phyloP scores from a whole-genome alignment of 1,140 invertebrate species.

The Octopus bimaculoides region DNA sequence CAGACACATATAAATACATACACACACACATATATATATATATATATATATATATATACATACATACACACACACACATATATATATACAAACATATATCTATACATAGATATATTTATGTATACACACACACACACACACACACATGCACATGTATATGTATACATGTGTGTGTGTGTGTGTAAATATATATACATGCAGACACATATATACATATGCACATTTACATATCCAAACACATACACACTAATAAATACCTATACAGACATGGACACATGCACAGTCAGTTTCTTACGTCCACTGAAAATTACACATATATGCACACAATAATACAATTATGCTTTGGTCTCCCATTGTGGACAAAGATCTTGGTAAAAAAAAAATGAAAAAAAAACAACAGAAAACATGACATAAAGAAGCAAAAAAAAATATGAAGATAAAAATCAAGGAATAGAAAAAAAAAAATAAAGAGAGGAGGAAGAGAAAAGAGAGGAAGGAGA shows the following conservation, averaged over 20 bases:
- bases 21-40: neutral
- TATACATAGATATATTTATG: neutral
- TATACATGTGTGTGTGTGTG: neutral
- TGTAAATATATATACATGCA: neutral
- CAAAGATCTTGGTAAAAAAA: neutral
- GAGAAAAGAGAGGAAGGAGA: neutral
- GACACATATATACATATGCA: neutral
- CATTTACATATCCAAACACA: neutral
- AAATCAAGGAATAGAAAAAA: neutral
- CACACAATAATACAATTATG: no score
- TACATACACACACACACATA: neutral
- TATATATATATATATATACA: neutral
- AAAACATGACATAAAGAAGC: neutral
- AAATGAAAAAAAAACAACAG: neutral
- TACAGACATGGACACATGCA: no score
- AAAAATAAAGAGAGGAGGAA: neutral
- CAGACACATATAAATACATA: neutral
- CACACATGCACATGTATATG: neutral
- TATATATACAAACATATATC: neutral
- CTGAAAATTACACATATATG: no score
- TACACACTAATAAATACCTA: no score
- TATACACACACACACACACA: neutral
- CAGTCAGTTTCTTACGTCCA: no score
- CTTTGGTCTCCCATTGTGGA: no score
- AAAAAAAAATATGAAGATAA: neutral